Conservation (phyloP, 2,797 vertebrate species). For the Nothura maculosa region DNA sequence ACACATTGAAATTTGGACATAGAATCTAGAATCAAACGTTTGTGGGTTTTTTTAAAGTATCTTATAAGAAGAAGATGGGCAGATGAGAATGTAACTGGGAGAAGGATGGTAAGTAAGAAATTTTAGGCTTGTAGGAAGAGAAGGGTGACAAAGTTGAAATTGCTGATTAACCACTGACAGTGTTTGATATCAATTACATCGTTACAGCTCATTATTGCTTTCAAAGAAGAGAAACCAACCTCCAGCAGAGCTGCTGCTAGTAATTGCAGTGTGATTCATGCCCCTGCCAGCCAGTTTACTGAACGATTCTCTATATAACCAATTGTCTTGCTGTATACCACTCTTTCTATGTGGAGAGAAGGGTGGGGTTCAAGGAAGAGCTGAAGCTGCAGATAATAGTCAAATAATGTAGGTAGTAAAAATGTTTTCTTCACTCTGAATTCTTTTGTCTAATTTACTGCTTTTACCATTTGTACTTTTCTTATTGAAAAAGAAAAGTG, state of each 20-base stretch:
- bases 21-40: not conserved
- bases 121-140: not conserved
- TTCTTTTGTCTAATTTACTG: not conserved
- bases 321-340: not conserved
- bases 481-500: not conserved
- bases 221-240: not conserved
- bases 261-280: not conserved
- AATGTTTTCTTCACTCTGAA: not conserved
- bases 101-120: not conserved
- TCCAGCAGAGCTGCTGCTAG: not conserved
- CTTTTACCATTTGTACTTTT: not conserved
- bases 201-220: not conserved
- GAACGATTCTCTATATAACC: not conserved
- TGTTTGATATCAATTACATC: not conserved
- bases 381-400: not conserved
- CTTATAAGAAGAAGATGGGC: no score
- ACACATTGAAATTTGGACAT: not conserved
- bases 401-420: not conserved
- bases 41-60: no score
- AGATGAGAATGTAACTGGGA: not conserved
- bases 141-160: not conserved
- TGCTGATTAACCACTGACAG: not conserved
- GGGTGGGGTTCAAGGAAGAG: fast-evolving
- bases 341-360: not conserved
- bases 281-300: not conserved